Conservation (phyloP, 2,888 invertebrate genomes). For the Tryphoninae sp. region DNA sequence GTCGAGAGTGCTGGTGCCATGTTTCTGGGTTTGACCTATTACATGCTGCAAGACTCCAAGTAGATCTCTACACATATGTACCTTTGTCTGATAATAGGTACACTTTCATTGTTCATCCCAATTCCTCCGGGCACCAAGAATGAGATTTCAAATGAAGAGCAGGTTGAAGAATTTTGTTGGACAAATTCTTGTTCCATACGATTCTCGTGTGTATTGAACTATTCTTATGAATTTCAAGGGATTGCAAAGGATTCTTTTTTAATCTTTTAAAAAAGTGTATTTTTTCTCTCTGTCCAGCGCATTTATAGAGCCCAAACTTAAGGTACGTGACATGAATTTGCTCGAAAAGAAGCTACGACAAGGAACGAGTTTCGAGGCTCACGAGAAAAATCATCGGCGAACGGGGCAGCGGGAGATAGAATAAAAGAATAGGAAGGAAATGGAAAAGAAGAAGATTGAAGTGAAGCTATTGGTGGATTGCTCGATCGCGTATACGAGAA, state of each 20-base stretch:
- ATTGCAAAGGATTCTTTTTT: too few relatives aligned
- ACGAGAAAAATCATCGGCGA: background rate
- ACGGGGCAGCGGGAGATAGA: background rate
- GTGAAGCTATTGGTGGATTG: constrained; percentile 6
- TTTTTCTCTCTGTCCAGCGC: too few relatives aligned
- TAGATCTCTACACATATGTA: background rate
- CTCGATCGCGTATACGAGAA: constrained; percentile 21
- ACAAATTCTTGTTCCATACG: too few relatives aligned
- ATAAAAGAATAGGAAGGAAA: background rate
- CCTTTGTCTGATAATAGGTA: background rate
- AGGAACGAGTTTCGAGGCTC: background rate
- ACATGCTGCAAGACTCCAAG: background rate
- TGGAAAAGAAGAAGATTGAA: background rate
- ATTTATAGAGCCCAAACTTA: too few relatives aligned
- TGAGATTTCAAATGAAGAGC: background rate
- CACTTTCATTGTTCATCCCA: background rate
- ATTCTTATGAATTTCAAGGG: too few relatives aligned
- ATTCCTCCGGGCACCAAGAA: background rate
- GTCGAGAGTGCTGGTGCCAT: constrained; percentile 23
- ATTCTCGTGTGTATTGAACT: too few relatives aligned
- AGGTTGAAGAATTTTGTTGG: background rate
- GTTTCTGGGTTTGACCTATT: constrained; percentile 3
- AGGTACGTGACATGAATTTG: too few relatives aligned
- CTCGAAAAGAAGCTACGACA: background rate
- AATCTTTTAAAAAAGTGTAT: too few relatives aligned